Evolutionary conservation across 2,888 invertebrate species (phyloP).

Genomic region (Loripinus fragilis): DNA sequence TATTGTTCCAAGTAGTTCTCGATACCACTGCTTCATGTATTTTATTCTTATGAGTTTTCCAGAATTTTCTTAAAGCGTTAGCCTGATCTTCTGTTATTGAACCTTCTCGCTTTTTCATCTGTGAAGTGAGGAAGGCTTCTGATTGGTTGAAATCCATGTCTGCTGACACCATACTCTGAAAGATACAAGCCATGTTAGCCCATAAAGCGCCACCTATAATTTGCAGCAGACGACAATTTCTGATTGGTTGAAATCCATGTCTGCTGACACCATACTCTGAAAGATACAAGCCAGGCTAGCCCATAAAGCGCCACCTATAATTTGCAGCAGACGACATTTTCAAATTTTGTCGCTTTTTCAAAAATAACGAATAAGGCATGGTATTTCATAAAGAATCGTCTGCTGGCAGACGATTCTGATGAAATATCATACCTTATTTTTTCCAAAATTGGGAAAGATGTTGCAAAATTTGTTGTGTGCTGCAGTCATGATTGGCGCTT

Average conservation of each 20-base stretch:
- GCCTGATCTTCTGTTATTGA: slow-evolving; percentile 80
- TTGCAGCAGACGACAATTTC: no score
- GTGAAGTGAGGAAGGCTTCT: slow-evolving; percentile 80
- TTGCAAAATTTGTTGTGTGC: no score
- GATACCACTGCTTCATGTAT: slow-evolving; percentile 79
- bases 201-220: no score
- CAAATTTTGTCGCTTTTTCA: no score
- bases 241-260: slow-evolving; percentile 81
- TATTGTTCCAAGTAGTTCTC: slow-evolving; percentile 78
- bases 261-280: slow-evolving; percentile 80
- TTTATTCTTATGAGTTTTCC: slow-evolving; percentile 80
- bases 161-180: slow-evolving; percentile 80
- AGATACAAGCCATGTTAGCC: slow-evolving; percentile 27
- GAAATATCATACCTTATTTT: no score
- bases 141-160: slow-evolving; percentile 82
- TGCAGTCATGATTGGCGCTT: no score
- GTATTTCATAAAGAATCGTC: no score
- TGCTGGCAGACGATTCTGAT: no score
- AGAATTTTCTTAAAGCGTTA: slow-evolving; percentile 78
- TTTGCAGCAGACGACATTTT: no score
- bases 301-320: no score
- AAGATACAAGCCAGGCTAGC: slow-evolving; percentile 40
- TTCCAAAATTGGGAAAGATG: no score
- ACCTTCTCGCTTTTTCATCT: slow-evolving; percentile 77
- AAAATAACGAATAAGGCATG: no score